A percentile compares a stretch with the other conserved stretches of the same genome.
Conservation (phyloP, 2,888 invertebrate species). For the Lobophora halterata region DNA sequence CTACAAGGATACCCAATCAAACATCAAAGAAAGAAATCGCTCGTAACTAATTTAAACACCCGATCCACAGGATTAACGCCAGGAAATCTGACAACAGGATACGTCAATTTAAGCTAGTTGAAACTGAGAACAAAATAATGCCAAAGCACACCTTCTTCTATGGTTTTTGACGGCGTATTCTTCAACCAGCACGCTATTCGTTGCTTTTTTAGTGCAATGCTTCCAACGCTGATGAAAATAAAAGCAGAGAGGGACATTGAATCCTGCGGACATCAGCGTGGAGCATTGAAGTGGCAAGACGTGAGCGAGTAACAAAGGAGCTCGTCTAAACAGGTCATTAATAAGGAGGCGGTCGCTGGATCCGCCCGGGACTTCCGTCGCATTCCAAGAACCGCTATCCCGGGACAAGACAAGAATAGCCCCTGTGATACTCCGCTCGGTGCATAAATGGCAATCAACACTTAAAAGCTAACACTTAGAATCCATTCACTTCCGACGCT, state of each 20-base stretch:
- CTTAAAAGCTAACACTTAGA: slow-evolving; percentile 30
- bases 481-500: slow-evolving; percentile 25
- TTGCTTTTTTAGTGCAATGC: slow-evolving; percentile 38
- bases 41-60: slow-evolving; percentile 62
- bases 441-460: slow-evolving; percentile 56
- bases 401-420: slow-evolving; percentile 76
- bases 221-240: slow-evolving; percentile 28
- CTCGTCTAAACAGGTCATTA: slow-evolving; percentile 78
- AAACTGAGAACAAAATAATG: slow-evolving; percentile 57
- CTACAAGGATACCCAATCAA: slow-evolving; percentile 42
- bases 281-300: slow-evolving; percentile 62
- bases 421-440: slow-evolving; percentile 46
- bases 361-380: slow-evolving; percentile 71
- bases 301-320: slow-evolving; percentile 76
- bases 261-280: slow-evolving; percentile 26
- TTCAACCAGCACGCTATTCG: slow-evolving; percentile 33
- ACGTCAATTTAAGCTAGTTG: slow-evolving; percentile 73
- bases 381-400: slow-evolving; percentile 71
- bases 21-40: slow-evolving; percentile 56
- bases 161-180: slow-evolving; percentile 40
- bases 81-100: slow-evolving; percentile 75
- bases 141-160: slow-evolving; percentile 47
- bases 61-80: slow-evolving; percentile 64
- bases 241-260: slow-evolving; percentile 35
- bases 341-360: slow-evolving; percentile 73